Evolutionary conservation across 2,797 vertebrate genomes (phyloP).

Genomic region (Enteromius thamalakanensis): DNA sequence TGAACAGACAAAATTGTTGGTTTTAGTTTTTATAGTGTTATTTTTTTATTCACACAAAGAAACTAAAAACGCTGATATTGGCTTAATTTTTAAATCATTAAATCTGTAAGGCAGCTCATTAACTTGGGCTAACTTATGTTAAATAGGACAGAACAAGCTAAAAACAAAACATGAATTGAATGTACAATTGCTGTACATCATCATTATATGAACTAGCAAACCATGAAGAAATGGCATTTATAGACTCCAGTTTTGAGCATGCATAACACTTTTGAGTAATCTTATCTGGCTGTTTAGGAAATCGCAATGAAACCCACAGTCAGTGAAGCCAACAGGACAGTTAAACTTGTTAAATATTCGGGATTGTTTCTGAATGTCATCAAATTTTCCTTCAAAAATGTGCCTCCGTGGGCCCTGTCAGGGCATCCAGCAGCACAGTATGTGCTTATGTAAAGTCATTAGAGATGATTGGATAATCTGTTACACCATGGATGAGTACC

Average conservation of each 20-base stretch:
- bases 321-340: neutral
- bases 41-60: neutral
- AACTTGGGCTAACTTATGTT: neutral
- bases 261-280: neutral
- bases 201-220: neutral
- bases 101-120: neutral
- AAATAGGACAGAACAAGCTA: neutral
- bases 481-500: conserved; percentile 8
- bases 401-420: neutral
- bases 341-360: conserved; percentile 6
- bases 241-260: neutral
- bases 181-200: neutral
- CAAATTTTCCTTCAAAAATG: neutral
- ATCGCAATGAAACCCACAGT: neutral
- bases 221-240: neutral
- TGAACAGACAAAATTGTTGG: neutral
- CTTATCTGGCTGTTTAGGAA: neutral
- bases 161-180: neutral
- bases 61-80: neutral
- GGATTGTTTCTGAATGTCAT: conserved; percentile 8
- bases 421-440: conserved; percentile 6
- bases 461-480: conserved; percentile 15
- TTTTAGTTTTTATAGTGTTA: neutral
- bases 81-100: neutral
- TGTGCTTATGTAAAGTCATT: conserved; percentile 36